Evolutionary conservation across 2,113 vertebrate species (phyloP).

Genomic region (Upupa epops): DNA sequence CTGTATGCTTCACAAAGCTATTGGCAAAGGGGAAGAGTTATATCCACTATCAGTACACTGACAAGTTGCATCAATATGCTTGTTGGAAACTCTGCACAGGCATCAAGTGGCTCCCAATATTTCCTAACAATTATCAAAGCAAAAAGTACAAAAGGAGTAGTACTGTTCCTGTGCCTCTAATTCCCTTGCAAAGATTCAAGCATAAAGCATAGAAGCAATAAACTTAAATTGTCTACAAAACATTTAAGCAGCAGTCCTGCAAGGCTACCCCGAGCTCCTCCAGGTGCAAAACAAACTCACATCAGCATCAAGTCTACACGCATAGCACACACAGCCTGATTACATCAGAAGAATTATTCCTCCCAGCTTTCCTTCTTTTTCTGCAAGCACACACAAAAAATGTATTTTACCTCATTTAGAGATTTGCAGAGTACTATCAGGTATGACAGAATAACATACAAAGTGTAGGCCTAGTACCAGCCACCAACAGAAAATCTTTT

Average conservation of each 20-base stretch:
- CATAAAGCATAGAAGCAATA: neutral
- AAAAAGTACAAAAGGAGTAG: neutral
- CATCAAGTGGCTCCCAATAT: neutral
- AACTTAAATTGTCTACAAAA: neutral
- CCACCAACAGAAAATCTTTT: slow-evolving; percentile 15
- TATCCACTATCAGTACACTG: neutral
- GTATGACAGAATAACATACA: neutral
- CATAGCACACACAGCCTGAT: neutral
- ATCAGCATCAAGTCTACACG: neutral
- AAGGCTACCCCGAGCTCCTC: neutral
- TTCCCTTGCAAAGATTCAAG: neutral
- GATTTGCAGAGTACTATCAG: neutral
- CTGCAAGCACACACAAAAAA: neutral
- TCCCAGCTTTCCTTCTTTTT: neutral
- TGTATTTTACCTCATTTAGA: neutral
- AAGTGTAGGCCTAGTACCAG: neutral
- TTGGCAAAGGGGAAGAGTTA: neutral
- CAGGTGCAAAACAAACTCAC: neutral
- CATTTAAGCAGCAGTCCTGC: neutral
- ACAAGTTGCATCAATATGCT: neutral
- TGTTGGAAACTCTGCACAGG: neutral
- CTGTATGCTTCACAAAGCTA: neutral
- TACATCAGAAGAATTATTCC: neutral
- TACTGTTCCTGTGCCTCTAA: neutral
- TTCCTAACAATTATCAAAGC: accelerated